Evolutionary conservation across 2,888 invertebrate species (phyloP).

Genomic region (Arrhopalites spinosus): DNA sequence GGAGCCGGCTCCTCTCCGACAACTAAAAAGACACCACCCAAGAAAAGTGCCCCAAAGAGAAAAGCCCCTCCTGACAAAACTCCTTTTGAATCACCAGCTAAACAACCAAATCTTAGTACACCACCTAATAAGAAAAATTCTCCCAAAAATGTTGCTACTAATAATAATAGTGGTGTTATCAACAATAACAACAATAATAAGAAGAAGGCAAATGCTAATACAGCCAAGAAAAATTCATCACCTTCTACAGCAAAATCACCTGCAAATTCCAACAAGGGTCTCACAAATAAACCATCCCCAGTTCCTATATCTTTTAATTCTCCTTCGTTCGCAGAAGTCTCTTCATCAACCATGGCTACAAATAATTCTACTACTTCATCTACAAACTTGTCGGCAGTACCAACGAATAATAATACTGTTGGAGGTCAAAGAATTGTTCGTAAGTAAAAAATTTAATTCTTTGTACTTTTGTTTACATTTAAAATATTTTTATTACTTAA

Average conservation of each 20-base stretch:
- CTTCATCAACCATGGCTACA: conserved; percentile 9
- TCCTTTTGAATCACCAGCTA: background rate
- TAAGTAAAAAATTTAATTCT: no score
- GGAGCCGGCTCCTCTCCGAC: conserved; percentile 34
- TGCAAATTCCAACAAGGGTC: conserved; percentile 7
- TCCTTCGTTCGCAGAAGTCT: conserved; percentile 17
- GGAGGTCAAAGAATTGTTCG: conserved; percentile 61
- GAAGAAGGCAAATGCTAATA: conserved; percentile 21
- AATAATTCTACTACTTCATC: conserved; percentile 12
- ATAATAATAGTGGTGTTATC: conserved; percentile 7
- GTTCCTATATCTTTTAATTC: background rate
- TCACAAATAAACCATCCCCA: background rate
- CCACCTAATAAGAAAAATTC: conserved; percentile 23
- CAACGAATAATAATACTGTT: conserved; percentile 13
- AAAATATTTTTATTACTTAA: no score
- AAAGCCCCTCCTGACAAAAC: conserved; percentile 14
- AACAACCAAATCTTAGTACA: conserved; percentile 5
- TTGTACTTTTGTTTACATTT: no score
- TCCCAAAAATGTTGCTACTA: conserved; percentile 12
- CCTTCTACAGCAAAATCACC: conserved; percentile 27
- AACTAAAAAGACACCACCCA: conserved; percentile 13
- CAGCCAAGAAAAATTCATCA: conserved; percentile 5
- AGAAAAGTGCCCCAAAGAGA: conserved; percentile 36
- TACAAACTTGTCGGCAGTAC: background rate
- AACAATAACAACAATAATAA: conserved; percentile 25